phyloP scores from a whole-genome alignment of 1,140 invertebrate species.

The Yoshiicerus persimilis region DNA sequence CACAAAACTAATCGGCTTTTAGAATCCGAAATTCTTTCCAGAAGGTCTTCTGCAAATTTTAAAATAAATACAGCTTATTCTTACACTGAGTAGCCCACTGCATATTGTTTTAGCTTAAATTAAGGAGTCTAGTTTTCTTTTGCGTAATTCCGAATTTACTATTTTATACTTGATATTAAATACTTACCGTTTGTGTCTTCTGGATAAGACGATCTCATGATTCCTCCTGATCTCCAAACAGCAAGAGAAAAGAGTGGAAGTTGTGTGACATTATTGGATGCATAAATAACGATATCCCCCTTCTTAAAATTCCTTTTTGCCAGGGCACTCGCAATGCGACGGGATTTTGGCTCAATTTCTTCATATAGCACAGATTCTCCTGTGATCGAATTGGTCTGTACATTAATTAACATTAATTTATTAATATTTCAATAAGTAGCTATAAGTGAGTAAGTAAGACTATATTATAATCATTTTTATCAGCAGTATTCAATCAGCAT shows the following conservation, averaged over 20 bases:
- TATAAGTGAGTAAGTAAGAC: too few species aligned
- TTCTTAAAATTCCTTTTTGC: slow-evolving; percentile 30
- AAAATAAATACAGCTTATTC: neutral
- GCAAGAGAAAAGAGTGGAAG: slow-evolving; percentile 33
- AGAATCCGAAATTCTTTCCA: slow-evolving; percentile 14
- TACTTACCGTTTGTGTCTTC: slow-evolving; percentile 45
- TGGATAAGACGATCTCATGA: slow-evolving; percentile 42
- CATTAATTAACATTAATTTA: too few species aligned
- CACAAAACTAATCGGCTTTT: slow-evolving; percentile 39
- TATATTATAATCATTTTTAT: too few species aligned
- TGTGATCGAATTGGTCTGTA: slow-evolving; percentile 36
- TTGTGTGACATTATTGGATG: slow-evolving; percentile 39
- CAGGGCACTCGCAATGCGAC: slow-evolving; percentile 40
- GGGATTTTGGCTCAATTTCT: slow-evolving; percentile 39
- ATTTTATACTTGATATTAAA: too few species aligned
- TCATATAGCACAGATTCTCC: slow-evolving; percentile 31
- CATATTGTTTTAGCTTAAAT: too few species aligned
- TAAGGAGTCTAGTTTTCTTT: too few species aligned
- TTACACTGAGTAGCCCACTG: too few species aligned
- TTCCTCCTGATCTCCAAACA: slow-evolving; percentile 40
- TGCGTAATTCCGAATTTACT: too few species aligned
- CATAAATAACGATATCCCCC: slow-evolving; percentile 40
- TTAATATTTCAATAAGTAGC: too few species aligned
- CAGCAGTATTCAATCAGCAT: too few species aligned
- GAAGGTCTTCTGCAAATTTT: slow-evolving; percentile 32